Conservation (phyloP, 2,113 vertebrate genomes). For the Phylloscopus trochilus region DNA sequence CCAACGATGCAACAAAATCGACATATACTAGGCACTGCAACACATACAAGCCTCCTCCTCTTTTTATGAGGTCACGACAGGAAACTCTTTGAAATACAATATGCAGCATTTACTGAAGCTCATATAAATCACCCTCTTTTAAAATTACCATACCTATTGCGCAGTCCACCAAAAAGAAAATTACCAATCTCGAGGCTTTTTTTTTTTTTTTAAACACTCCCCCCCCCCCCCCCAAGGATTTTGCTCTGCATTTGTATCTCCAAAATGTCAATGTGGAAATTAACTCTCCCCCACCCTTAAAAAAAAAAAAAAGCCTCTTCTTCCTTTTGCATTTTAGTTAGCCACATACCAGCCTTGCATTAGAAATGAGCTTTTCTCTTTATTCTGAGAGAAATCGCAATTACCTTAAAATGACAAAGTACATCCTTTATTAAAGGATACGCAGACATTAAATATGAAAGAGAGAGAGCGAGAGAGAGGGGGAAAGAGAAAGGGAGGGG, state of each 20-base stretch:
- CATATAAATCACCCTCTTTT: conserved; percentile 84
- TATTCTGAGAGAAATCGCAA: conserved; percentile 72
- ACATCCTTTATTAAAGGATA: conserved; percentile 78
- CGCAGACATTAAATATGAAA: conserved; percentile 72
- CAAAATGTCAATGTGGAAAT: conserved; percentile 71
- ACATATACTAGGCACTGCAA: conserved; percentile 90
- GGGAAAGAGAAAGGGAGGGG: conserved; percentile 19
- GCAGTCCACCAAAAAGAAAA: conserved; percentile 73
- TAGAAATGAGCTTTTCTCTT: conserved; percentile 69
- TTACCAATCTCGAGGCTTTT: conserved; percentile 57
- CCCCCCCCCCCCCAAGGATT: neutral
- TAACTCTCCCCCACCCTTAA: conserved; percentile 4
- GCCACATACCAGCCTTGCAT: conserved; percentile 68
- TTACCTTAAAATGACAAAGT: conserved; percentile 73
- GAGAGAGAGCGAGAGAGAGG: conserved; percentile 12
- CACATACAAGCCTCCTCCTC: conserved; percentile 93
- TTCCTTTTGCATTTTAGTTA: conserved; percentile 55
- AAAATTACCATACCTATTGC: conserved; percentile 78
- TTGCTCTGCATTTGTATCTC: conserved; percentile 54
- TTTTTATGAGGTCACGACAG: conserved; percentile 97
- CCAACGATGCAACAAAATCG: conserved; percentile 92
- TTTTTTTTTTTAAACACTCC: neutral
- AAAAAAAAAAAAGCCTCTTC: conserved; percentile 57
- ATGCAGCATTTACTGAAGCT: conserved; percentile 87
- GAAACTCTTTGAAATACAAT: conserved; percentile 88